Evolutionary conservation across 2,113 vertebrate species (phyloP).

Genomic region (Furnarius figulus): DNA sequence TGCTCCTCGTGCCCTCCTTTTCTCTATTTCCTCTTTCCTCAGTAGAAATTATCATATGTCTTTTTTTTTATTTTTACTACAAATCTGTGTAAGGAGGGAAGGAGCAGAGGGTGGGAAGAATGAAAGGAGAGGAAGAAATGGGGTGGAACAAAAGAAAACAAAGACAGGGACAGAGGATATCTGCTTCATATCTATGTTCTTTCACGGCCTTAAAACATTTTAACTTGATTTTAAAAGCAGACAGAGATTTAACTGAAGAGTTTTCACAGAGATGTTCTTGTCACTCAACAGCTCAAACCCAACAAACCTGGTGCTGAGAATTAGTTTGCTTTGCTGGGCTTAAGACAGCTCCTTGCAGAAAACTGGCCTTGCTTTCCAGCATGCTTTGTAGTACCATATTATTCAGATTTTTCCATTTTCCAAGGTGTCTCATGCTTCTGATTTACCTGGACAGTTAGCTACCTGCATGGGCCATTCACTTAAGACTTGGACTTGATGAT

Average conservation of each 20-base stretch:
- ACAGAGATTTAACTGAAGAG: background rate
- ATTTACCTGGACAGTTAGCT: background rate
- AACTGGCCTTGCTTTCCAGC: background rate
- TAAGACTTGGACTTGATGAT: background rate
- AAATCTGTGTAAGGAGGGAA: background rate
- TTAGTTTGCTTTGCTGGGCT: background rate
- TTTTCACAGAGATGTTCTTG: background rate
- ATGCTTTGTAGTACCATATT: background rate
- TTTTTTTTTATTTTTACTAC: background rate
- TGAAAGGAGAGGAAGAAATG: background rate
- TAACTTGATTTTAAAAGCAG: background rate
- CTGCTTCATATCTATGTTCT: background rate
- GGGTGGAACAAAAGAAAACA: background rate
- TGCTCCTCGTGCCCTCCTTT: background rate
- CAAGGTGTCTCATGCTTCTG: background rate
- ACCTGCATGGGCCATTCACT: background rate
- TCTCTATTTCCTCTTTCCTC: background rate
- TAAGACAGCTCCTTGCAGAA: background rate
- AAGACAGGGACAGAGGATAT: background rate
- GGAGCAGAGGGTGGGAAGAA: too few relatives aligned
- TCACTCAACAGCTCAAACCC: background rate
- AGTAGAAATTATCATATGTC: background rate
- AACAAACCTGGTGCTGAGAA: background rate
- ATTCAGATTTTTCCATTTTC: background rate
- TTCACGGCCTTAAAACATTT: background rate